A percentile compares a stretch with the other conserved stretches of the same genome.
phyloP scores from a whole-genome alignment of 2,797 vertebrate species.

The Labroides dimidiatus region DNA sequence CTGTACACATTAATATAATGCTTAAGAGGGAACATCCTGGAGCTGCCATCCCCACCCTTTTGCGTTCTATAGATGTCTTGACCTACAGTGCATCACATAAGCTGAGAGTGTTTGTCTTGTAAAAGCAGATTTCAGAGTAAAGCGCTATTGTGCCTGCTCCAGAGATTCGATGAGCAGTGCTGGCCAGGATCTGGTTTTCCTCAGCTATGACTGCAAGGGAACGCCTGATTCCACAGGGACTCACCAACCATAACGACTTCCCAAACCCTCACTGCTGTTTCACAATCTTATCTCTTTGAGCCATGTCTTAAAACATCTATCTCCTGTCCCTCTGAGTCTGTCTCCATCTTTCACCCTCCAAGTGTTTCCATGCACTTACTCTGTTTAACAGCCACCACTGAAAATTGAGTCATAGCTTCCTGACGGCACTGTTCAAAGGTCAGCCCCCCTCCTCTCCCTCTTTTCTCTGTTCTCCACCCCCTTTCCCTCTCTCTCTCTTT shows the following conservation, averaged over 20 bases:
- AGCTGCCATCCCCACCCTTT: slow-evolving; percentile 60
- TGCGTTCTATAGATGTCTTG: slow-evolving; percentile 44
- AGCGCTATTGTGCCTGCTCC: slow-evolving; percentile 17
- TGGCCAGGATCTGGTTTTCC: slow-evolving; percentile 35
- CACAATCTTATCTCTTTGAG: slow-evolving; percentile 48
- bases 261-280: slow-evolving; percentile 37
- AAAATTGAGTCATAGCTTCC: slow-evolving; percentile 85
- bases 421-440: slow-evolving; percentile 80
- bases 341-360: slow-evolving; percentile 36
- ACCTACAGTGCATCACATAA: slow-evolving; percentile 27
- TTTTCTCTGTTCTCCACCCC: slow-evolving; percentile 45
- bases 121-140: slow-evolving; percentile 7
- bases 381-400: slow-evolving; percentile 61
- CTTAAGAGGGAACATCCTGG: slow-evolving; percentile 79
- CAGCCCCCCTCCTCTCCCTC: slow-evolving; percentile 44
- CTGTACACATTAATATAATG: slow-evolving; percentile 66
- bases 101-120: neutral
- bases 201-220: slow-evolving; percentile 41
- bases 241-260: slow-evolving; percentile 24
- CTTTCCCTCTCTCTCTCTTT: slow-evolving; percentile 73
- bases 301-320: slow-evolving; percentile 35
- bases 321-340: slow-evolving; percentile 20
- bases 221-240: slow-evolving; percentile 21
- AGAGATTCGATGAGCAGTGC: slow-evolving; percentile 26
- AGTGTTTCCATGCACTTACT: slow-evolving; percentile 30